Conservation (phyloP, 2,888 invertebrate species). For the Mythimna albipuncta region DNA sequence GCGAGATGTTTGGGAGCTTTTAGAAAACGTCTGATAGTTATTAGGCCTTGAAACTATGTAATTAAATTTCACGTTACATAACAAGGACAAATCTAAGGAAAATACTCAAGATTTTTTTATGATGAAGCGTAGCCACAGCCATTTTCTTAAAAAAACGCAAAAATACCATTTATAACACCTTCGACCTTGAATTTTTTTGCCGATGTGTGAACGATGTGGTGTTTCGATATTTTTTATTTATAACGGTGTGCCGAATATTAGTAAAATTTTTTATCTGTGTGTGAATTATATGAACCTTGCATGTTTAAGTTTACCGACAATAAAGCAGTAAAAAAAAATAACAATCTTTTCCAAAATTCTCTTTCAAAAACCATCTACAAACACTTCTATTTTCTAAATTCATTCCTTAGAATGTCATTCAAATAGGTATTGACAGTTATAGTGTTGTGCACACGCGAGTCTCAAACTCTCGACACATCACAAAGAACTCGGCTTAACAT, state of each 20-base stretch:
- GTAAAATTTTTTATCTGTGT: too few relatives aligned
- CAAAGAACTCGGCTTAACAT: constrained; percentile 52
- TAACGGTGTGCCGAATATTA: too few relatives aligned
- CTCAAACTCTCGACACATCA: constrained; percentile 22
- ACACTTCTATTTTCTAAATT: constrained; percentile 24
- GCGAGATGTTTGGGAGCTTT: background rate
- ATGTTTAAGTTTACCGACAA: too few relatives aligned
- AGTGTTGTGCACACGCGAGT: constrained; percentile 32
- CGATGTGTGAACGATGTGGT: too few relatives aligned
- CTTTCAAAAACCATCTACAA: background rate
- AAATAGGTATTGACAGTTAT: constrained; percentile 33
- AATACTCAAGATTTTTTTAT: too few relatives aligned
- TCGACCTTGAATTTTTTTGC: too few relatives aligned
- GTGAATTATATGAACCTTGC: too few relatives aligned
- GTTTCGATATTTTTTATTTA: too few relatives aligned
- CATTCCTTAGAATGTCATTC: constrained; percentile 11
- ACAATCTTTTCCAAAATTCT: background rate
- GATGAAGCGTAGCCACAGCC: too few relatives aligned
- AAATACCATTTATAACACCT: too few relatives aligned
- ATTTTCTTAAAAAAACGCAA: too few relatives aligned
- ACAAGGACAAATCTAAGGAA: too few relatives aligned
- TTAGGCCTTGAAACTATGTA: background rate
- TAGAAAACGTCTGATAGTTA: background rate
- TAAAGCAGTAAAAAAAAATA: background rate
- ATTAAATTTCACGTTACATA: background rate